Evolutionary conservation across 2,113 vertebrate genomes (phyloP).

Genomic region (Cervus canadensis): DNA sequence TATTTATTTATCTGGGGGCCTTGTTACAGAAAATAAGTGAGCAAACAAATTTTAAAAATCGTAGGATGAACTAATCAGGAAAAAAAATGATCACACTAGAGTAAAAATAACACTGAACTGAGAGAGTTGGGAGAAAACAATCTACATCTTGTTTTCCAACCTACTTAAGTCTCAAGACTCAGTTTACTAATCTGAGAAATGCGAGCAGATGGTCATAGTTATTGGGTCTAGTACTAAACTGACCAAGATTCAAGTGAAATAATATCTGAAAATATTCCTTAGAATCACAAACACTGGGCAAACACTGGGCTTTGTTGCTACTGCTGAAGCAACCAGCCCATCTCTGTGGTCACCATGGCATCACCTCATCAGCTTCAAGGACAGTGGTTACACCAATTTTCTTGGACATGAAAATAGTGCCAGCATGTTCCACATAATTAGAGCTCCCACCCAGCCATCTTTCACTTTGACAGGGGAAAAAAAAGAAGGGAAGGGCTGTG

Average conservation of each 20-base stretch:
- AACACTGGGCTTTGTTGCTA: background rate
- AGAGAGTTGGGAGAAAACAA: background rate
- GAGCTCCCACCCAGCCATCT: constrained; percentile 61
- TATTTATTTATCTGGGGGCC: background rate
- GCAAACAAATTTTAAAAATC: background rate
- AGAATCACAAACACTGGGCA: background rate
- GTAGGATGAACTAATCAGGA: background rate
- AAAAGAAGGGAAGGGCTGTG: background rate
- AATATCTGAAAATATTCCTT: background rate
- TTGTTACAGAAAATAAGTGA: background rate
- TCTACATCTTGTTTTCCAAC: background rate
- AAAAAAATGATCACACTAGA: background rate
- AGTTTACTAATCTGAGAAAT: constrained; percentile 14
- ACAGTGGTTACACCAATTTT: constrained; percentile 63
- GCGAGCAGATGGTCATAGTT: background rate
- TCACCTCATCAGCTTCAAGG: constrained; percentile 49
- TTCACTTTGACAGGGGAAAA: constrained; percentile 62
- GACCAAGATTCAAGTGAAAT: background rate
- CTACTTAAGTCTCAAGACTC: background rate
- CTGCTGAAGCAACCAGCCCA: background rate
- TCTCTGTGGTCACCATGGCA: constrained; percentile 18
- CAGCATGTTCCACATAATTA: constrained; percentile 68
- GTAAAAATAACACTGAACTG: background rate
- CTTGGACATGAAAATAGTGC: constrained; percentile 58
- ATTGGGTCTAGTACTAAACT: background rate